phyloP scores from a whole-genome alignment of 2,797 vertebrate genomes.

The Xenentodon cancila region DNA sequence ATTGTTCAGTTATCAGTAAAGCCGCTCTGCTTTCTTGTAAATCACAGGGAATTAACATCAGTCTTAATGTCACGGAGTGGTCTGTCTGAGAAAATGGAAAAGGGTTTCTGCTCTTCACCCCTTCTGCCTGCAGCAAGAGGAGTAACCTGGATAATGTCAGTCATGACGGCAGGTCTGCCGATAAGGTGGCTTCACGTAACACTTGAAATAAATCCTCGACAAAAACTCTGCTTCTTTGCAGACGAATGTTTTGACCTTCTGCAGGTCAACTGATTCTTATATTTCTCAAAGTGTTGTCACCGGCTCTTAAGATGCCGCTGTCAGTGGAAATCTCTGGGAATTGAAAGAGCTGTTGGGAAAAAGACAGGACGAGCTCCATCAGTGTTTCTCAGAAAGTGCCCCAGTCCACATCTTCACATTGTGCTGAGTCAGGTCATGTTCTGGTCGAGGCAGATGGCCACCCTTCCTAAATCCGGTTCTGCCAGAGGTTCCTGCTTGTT shows the following conservation, averaged over 20 bases:
- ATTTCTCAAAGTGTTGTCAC: slow-evolving; percentile 1
- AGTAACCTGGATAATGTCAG: slow-evolving; percentile 36
- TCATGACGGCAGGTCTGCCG: slow-evolving; percentile 30
- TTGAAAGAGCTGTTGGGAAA: background rate
- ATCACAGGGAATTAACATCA: slow-evolving; percentile 46
- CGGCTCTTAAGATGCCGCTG: slow-evolving; percentile 1
- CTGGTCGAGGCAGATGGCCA: no score
- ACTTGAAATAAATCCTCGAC: slow-evolving; percentile 5
- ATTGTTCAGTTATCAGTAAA: slow-evolving; percentile 21
- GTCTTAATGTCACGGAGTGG: slow-evolving; percentile 38
- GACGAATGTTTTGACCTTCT: slow-evolving; percentile 22
- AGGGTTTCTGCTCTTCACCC: slow-evolving; percentile 40
- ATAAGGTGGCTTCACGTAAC: slow-evolving; percentile 32
- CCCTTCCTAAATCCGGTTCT: no score
- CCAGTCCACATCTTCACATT: no score
- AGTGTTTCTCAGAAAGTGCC: background rate
- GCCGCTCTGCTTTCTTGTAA: slow-evolving; percentile 30
- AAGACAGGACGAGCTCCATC: background rate
- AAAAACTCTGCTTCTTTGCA: slow-evolving; percentile 10
- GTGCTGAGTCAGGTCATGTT: no score
- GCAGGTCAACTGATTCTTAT: slow-evolving; percentile 15
- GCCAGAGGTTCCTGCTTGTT: no score
- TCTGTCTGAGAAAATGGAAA: slow-evolving; percentile 27
- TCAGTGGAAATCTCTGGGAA: background rate
- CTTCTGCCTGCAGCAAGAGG: slow-evolving; percentile 17